A percentile compares a stretch with the other conserved stretches of the same genome.
phyloP scores from a whole-genome alignment of 2,888 invertebrate genomes.

The Endotricha flammealis region DNA sequence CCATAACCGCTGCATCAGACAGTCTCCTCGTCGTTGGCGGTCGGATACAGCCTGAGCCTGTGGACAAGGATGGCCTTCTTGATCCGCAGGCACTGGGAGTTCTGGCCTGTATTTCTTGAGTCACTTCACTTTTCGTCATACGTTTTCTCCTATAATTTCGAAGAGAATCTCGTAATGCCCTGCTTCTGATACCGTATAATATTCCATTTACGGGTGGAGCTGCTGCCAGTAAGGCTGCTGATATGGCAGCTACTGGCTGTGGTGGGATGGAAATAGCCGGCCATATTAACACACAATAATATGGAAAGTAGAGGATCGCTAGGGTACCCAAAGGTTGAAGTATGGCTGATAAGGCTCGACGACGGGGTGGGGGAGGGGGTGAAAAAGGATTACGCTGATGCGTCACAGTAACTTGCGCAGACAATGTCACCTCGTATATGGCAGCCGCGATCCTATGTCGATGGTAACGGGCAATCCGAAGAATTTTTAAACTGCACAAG shows the following conservation, averaged over 20 bases:
- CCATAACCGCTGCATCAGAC: conserved; percentile 69
- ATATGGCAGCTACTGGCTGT: conserved; percentile 73
- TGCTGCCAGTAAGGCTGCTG: conserved; percentile 82
- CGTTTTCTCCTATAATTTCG: conserved; percentile 88
- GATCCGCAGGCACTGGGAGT: conserved; percentile 89
- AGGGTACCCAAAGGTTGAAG: conserved; percentile 85
- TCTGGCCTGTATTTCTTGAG: conserved; percentile 88
- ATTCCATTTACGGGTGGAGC: conserved; percentile 87
- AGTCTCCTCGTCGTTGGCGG: conserved; percentile 62
- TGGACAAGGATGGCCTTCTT: conserved; percentile 83
- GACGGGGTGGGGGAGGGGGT: conserved; percentile 81
- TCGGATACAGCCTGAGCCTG: conserved; percentile 65
- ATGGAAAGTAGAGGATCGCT: conserved; percentile 85
- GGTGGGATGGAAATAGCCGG: conserved; percentile 68
- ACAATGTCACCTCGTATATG: conserved; percentile 89
- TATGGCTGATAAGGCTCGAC: conserved; percentile 82
- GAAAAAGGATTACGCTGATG: conserved; percentile 89
- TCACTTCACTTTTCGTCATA: conserved; percentile 87
- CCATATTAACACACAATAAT: conserved; percentile 84
- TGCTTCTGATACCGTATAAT: conserved; percentile 86
- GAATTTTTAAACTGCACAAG: conserved; percentile 84
- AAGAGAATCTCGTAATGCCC: conserved; percentile 83
- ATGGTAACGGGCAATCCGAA: conserved; percentile 84
- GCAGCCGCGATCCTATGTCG: conserved; percentile 90
- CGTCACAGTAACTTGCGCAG: conserved; percentile 90